These are phyloP conservation scores for Dipodomys stephensi DNA, from an alignment of 2,113 vertebrate genomes.

Conservation along the genomic window DNA sequence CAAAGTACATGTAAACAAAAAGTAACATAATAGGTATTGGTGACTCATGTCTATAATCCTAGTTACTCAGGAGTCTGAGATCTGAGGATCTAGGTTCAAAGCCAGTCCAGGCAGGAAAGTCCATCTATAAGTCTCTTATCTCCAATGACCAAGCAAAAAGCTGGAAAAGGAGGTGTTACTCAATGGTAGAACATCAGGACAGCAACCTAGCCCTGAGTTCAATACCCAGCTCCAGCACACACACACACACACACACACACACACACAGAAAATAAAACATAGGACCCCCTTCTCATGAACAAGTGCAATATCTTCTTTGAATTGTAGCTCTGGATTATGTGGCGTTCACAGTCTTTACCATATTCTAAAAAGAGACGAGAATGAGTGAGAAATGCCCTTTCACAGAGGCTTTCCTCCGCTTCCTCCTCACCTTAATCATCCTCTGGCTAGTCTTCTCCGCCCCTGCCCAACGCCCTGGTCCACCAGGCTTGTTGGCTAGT, in stretches of 20 bases:
- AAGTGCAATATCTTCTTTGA: constrained; percentile 48
- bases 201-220: too few species aligned
- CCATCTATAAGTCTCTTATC: too few species aligned
- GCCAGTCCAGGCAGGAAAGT: too few species aligned
- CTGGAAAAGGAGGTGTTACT: too few species aligned
- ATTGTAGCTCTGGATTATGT: constrained; percentile 16
- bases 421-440: background rate
- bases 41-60: too few species aligned
- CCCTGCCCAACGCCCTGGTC: constrained; percentile 60
- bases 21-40: background rate
- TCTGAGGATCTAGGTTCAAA: too few species aligned
- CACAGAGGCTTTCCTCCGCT: background rate
- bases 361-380: constrained; percentile 51
- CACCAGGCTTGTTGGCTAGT: constrained; percentile 64
- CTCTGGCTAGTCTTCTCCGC: constrained; percentile 23
- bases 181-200: too few species aligned
- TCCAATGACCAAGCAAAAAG: too few species aligned
- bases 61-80: too few species aligned
- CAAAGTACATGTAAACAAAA: constrained; percentile 22
- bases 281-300: constrained; percentile 16
- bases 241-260: too few species aligned
- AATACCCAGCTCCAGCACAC: too few species aligned
- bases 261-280: too few species aligned
- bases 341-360: constrained; percentile 42
- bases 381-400: constrained; percentile 57